Conservation (phyloP, 1,140 invertebrate species). For the Saccostrea glomerata region DNA sequence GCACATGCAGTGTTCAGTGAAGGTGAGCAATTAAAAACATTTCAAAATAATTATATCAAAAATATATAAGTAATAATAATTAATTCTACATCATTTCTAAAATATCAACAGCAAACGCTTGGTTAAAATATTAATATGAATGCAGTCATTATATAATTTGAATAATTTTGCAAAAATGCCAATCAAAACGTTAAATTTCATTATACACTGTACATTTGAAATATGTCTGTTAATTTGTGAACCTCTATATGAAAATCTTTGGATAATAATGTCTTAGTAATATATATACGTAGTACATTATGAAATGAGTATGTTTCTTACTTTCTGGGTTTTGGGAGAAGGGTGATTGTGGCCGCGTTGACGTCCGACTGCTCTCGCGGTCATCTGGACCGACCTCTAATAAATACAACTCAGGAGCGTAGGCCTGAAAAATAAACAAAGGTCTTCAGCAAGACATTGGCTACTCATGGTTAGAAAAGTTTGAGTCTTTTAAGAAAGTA, state of each 20-base stretch:
- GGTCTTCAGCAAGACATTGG: too few relatives aligned
- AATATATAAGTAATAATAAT: neutral
- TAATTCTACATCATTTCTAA: slow-evolving; percentile 23
- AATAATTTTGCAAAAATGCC: neutral
- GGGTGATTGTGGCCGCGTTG: slow-evolving; percentile 54
- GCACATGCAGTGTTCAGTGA: slow-evolving; percentile 26
- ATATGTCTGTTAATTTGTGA: neutral
- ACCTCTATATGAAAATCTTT: neutral
- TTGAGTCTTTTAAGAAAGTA: too few relatives aligned
- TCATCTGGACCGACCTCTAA: slow-evolving; percentile 59
- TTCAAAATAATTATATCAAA: slow-evolving; percentile 13
- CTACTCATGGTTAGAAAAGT: too few relatives aligned
- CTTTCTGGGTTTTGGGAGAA: slow-evolving; percentile 44
- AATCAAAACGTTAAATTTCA: neutral
- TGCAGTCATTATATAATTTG: neutral
- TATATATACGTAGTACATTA: neutral
- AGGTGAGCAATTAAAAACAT: slow-evolving; percentile 15
- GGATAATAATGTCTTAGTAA: neutral
- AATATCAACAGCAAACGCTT: slow-evolving; percentile 7
- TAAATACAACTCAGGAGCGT: slow-evolving; percentile 68
- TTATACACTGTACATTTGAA: neutral
- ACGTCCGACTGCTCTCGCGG: slow-evolving; percentile 55
- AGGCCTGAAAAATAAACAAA: slow-evolving; percentile 65
- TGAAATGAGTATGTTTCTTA: neutral
- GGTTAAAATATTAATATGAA: neutral